A percentile compares a stretch with the other conserved stretches of the same genome.
Evolutionary conservation across 2,888 invertebrate species (phyloP).

Genomic region (Patella ulyssiponensis): DNA sequence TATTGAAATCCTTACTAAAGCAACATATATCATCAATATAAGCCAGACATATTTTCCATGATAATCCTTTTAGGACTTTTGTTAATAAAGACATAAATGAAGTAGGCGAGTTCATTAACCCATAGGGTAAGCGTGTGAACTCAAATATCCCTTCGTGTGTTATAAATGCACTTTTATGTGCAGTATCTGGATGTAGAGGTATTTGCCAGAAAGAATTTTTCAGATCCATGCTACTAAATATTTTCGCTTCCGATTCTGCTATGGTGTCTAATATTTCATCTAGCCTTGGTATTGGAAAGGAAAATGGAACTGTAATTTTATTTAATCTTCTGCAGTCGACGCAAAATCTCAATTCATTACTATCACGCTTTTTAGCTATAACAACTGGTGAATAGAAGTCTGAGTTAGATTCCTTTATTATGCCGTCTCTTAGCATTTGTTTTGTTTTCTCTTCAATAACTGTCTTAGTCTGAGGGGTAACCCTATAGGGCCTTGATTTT

Average conservation of each 20-base stretch:
- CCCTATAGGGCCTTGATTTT: constrained; percentile 27
- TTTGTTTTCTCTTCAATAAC: constrained; percentile 32
- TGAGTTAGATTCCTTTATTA: neutral
- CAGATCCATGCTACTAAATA: constrained; percentile 36
- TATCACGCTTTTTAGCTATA: constrained; percentile 35
- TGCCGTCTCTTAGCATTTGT: constrained; percentile 36
- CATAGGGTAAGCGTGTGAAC: constrained; percentile 43
- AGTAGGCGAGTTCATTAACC: constrained; percentile 40
- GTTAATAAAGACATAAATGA: constrained; percentile 37
- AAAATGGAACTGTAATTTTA: constrained; percentile 34
- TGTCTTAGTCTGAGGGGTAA: constrained; percentile 26
- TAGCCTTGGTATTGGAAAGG: constrained; percentile 35
- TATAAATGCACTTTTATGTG: constrained; percentile 39
- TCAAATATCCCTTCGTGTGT: constrained; percentile 35
- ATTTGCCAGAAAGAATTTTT: constrained; percentile 35
- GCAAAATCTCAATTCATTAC: constrained; percentile 38
- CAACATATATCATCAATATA: constrained; percentile 47
- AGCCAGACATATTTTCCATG: constrained; percentile 40
- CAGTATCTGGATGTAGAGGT: constrained; percentile 29
- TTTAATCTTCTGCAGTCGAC: too few species aligned
- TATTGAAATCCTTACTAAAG: constrained; percentile 35
- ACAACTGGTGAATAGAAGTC: constrained; percentile 40
- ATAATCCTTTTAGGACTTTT: constrained; percentile 35
- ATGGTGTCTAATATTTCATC: constrained; percentile 38
- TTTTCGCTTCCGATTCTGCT: constrained; percentile 27